Base-by-base conservation (phyloP, 1,140 invertebrate species). In the Theocolax elegans region DNA sequence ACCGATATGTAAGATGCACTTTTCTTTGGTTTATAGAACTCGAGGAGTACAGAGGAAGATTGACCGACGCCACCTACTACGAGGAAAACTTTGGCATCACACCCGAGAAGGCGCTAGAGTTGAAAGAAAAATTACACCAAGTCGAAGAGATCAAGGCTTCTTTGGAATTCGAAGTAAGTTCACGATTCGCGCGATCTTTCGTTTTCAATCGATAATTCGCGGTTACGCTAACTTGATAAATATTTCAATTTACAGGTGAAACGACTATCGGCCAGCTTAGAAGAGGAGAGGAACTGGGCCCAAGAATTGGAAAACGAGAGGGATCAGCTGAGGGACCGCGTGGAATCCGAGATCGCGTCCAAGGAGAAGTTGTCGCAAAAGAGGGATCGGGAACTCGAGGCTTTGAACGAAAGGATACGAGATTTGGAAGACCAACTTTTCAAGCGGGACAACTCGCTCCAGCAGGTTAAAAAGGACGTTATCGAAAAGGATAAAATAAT, bases 351-450 rank as follows among this genome's bases (percentile, higher is more conserved):
- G 69, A 72, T 70, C 6, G 72, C 64, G 31, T 54, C 68, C 10
- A 77, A 78, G 7, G 83, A 82, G 21, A 83, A 80, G 54, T 59
- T 80, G 19, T 65, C 74, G 0, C 23, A 35, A 0, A 78, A 84
- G n/a, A 80, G 71, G 62, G 72, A 79, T 27, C 67, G 23, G 6
- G 83, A 83, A 29, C 76, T 82, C 1, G 79, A 84, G 6, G 48
- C 49, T 7, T 25, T 83, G 10, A 70, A 82, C 12, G 76, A 80
- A 19, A 78, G 76, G 38, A 71, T 86, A 1, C 79, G 79, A 66
- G 82, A 85, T 25, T 70, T 89, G 40, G 83, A 87, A 17, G 84
- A 87, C 15, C 80, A 87, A 42, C 77, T 81, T 6, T 74, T 83
- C 6, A 84, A 74, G 59, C 79, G 74, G 23, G 83, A 86, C 10